A percentile compares a stretch with the other conserved stretches of the same genome.
phyloP scores from a whole-genome alignment of 2,797 vertebrate genomes.

The Lutjanus campechanus region DNA sequence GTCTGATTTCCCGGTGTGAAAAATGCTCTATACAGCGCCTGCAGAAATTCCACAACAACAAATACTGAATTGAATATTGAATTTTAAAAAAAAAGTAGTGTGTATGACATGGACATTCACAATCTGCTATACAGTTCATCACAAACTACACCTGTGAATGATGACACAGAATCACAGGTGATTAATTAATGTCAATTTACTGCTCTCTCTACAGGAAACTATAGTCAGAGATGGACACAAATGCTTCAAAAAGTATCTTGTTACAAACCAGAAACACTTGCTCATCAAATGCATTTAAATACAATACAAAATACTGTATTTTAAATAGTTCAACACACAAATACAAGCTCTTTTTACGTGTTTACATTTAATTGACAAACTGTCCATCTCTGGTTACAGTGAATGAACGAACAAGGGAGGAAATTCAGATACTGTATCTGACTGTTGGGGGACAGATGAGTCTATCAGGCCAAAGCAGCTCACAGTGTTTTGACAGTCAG shows the following conservation, averaged over 20 bases:
- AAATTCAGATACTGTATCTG: background rate
- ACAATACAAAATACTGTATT: no score
- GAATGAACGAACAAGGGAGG: background rate
- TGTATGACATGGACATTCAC: background rate
- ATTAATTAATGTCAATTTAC: background rate
- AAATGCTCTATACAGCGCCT: background rate
- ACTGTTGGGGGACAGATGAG: background rate
- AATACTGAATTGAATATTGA: no score
- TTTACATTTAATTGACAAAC: no score
- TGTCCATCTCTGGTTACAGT: background rate
- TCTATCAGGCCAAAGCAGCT: background rate
- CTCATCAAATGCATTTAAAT: no score
- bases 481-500: background rate
- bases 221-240: no score
- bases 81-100: background rate
- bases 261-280: no score
- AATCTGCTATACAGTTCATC: background rate
- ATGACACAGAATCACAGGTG: background rate
- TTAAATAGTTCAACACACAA: no score
- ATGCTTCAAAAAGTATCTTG: no score
- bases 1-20: background rate
- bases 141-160: background rate
- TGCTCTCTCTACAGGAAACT: no score
- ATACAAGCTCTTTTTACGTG: no score
- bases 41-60: background rate